Percentiles rank a stretch among this genome's conserved stretches.
These are phyloP conservation scores for Platygyra sinensis DNA, from an alignment of 64 coral and sea anemone species.

Conservation along the genomic window DNA sequence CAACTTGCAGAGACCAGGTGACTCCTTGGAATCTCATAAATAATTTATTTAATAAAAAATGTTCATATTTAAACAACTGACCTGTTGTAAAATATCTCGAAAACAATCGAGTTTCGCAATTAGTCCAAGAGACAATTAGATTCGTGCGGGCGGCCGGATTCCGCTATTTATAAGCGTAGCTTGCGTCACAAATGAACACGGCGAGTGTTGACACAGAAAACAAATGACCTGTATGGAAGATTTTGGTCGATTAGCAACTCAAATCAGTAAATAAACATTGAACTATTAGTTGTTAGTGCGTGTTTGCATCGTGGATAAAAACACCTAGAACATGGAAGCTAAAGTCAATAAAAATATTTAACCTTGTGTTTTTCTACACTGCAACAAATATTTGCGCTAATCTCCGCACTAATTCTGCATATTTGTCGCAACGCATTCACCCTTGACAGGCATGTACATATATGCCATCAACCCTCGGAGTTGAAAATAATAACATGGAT, in stretches of 20 bases:
- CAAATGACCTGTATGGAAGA: not conserved
- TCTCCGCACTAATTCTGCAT: not conserved
- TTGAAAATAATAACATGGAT: not conserved
- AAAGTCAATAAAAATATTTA: not conserved
- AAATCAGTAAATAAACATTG: slow-evolving; percentile 15
- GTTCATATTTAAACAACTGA: not conserved
- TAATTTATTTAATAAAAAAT: slow-evolving; percentile 31
- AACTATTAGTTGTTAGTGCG: not conserved
- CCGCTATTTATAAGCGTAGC: not conserved
- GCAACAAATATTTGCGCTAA: not conserved
- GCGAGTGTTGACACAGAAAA: not conserved
- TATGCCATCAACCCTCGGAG: not conserved
- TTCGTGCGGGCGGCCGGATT: not conserved
- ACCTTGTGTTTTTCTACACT: not conserved
- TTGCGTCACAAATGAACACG: not conserved
- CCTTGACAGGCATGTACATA: not conserved
- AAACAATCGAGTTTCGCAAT: slow-evolving; percentile 16
- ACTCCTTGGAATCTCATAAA: not conserved
- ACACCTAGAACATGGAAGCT: not conserved
- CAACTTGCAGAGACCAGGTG: not conserved
- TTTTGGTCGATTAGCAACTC: not conserved
- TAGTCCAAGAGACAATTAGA: slow-evolving; percentile 17
- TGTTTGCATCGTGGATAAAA: not conserved
- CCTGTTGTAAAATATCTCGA: slow-evolving; percentile 9
- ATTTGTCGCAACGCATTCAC: not conserved